Base-by-base conservation (phyloP, 2,113 vertebrate species). In the Cheilinus undulatus region DNA sequence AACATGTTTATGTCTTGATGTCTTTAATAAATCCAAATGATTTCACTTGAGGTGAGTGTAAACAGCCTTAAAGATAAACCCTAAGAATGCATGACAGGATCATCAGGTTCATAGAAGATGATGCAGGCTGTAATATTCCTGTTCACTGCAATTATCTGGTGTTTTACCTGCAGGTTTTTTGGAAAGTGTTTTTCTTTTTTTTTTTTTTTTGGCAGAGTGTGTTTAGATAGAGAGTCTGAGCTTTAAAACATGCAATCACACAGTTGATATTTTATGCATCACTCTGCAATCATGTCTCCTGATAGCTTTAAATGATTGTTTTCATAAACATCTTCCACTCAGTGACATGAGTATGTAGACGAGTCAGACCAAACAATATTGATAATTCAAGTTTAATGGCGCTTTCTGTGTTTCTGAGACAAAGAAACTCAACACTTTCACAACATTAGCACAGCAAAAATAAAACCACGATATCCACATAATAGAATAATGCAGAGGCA, bases 271-370 rank as follows among this genome's bases (percentile, higher is more conserved):
- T 17, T 3, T n/a, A 7, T 9, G 15, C 34, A 34, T 49, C 27
- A 45, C 38, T 48, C 60, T 59, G 48, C 46, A 60, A 45, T 63
- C 22, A 63, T 11, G 9, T 36, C 1, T 24, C 36, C 26, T 42
- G 19, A 42, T 1, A 24, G 26, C 14, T 11, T 46, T 52, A 2
- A 24, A 2, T 54, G 6, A 28, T 61, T 17, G 24, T 57, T 40
- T 38, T 28, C 23, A 26, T 20, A 22, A 14, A 50, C 27, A 15
- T 27, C 20, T 19, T 20, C 28, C 17, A 5, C 42, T 24, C 3
- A 17, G 14, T 23, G 7, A 7, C 28, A 68, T 15, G 36, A 17
- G 15, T 24, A 7, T 9, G 27, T 4, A 48, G 51, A 8, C 19
- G 38, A 30, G 12, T 61, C 15, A n/a, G 12, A 42, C 14, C 52